Evolutionary conservation across 2,113 vertebrate species (phyloP).

Genomic region (Sorex araneus): DNA sequence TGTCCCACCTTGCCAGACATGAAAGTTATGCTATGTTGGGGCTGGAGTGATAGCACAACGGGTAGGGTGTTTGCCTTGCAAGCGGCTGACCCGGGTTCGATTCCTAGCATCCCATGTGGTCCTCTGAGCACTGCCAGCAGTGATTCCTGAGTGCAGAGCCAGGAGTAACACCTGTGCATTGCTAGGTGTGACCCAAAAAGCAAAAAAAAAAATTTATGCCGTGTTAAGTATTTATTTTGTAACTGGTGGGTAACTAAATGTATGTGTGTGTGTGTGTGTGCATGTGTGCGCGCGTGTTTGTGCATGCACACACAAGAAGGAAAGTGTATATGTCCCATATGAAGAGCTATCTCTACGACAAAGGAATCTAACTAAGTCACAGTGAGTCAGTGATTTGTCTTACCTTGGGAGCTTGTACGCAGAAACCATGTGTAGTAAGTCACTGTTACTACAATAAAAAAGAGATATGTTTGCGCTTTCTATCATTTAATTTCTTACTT

Average conservation of each 20-base stretch:
- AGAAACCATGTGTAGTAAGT: too few species aligned
- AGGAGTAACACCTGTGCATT: too few species aligned
- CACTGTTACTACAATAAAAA: too few species aligned
- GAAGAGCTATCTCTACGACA: neutral
- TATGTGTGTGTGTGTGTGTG: neutral
- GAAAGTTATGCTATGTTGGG: neutral
- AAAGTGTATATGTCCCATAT: neutral
- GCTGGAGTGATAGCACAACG: too few species aligned
- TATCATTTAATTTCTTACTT: neutral
- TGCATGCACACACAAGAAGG: neutral
- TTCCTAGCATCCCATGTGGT: too few species aligned
- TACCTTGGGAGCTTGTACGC: too few species aligned
- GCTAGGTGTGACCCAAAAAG: too few species aligned
- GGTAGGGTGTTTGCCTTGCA: too few species aligned
- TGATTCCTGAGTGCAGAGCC: too few species aligned
- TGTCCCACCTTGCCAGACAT: conserved; percentile 21
- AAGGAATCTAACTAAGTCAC: conserved; percentile 22
- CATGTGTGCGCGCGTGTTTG: neutral
- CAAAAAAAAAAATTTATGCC: neutral
- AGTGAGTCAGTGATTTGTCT: neutral
- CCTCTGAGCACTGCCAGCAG: too few species aligned
- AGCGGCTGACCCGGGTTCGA: too few species aligned
- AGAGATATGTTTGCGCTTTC: neutral
- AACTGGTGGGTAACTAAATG: neutral
- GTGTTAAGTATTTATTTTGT: conserved; percentile 47